Evolutionary conservation across 2,888 invertebrate species (phyloP), one percentile per base, ranked within the genome.

Genomic region (Thysanoteuthis rhombus): DNA sequence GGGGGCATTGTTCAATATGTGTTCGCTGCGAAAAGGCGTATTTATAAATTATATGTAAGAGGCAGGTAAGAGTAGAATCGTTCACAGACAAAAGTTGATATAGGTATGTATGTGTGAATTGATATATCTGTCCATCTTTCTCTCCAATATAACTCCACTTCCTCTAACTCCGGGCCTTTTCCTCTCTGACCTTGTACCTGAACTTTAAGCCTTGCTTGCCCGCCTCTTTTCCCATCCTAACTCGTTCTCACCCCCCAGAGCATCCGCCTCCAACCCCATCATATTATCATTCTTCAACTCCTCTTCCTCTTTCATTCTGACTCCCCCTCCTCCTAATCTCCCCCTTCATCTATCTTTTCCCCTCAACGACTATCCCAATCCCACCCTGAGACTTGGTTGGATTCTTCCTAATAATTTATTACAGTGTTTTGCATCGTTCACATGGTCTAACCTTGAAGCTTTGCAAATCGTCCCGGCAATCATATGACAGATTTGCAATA

Each of bases 141-240:
- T 25, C 25, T 52, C 52, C 6, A 10, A 32, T 6, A n/a, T n/a
- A 75, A n/a, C 16, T 36, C 16, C n/a, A 75, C n/a, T 75, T 75
- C 75, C 75, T 75, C 16, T 75, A 75, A 36, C 75, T 75, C n/a
- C 75, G 16, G 75, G 75, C 75, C 12, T 75, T 75, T 75, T 75
- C 75, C 75, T 75, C n/a, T 75, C 75, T 75, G 75, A 75, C 75
- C 75, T 75, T 75, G 75, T 75, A 75, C 75, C 75, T 75, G 75
- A 75, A 75, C 75, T 75, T 75, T 75, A 75, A 75, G 75, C 75
- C n/a, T 75, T 16, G 75, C 75, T 36, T 75, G 75, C n/a, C 75
- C n/a, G n/a, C 75, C n/a, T 75, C 75, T 75, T 36, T 75, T 75
- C 36, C 36, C 25, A 12, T 42, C 16, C 16, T 42, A 12, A 12